Evolutionary conservation across 2,113 vertebrate genomes (phyloP), one percentile per base, ranked within the genome.

Genomic region (Platysteira castanea): DNA sequence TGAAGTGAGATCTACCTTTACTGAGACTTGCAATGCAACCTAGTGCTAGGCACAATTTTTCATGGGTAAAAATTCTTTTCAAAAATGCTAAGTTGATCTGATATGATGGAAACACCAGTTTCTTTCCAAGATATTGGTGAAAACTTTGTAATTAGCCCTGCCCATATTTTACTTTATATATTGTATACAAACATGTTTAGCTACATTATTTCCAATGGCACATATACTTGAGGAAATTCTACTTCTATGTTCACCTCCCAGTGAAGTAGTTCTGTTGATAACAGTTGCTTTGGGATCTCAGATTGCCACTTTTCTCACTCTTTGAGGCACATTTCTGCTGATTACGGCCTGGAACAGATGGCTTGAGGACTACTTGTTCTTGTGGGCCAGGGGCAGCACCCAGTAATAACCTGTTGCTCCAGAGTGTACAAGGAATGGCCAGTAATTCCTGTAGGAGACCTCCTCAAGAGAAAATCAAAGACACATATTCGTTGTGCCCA

Each of bases 261-360:
- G 23, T 44, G 46, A 74, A 67, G 7, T 24, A 63, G 22, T 54
- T 63, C 54, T 41, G 6, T 13, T 16, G 17, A 15, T 70, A 46
- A 49, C 27, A 63, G 13, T 19, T 53, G 30, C 26, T 87, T 77
- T 47, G 14, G 11, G 41, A 27, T 57, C 46, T 95, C 46, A 28
- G 11, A 12, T 6, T 54, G 15, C 18, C 22, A 28, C 5, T 16
- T 56, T 53, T 57, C 37, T 81, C 3, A 41, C 16, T 16, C 30
- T 35, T 15, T 0, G 0, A 70, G 37, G 14, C 30, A n/a, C 8
- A 21, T 57, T 59, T 54, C 53, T 24, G 6, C 23, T 63, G 5
- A 15, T 22, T 27, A 30, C 44, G 21, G 1, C 10, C 22, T n/a
- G n/a, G 17, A n/a, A 57, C 18, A 69, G 20, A 57, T 80, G 15